Conservation (phyloP, 2,888 invertebrate species). For the Rhaphigaster nebulosa region DNA sequence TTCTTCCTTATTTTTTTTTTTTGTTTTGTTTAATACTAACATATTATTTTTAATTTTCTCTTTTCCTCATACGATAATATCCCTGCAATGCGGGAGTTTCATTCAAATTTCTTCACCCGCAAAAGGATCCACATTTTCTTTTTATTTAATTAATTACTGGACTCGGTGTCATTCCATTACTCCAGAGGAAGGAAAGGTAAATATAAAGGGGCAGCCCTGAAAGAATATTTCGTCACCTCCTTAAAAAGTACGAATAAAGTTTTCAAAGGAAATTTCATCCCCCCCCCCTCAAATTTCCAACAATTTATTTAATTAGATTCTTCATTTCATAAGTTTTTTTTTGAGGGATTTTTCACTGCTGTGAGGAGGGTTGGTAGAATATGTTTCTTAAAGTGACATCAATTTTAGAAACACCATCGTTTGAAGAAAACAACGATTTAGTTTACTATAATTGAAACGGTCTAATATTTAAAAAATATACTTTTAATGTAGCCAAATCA, state of each 20-base stretch:
- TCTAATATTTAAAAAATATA: too few species aligned
- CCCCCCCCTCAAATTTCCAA: too few species aligned
- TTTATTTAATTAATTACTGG: not conserved
- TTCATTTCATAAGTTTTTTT: not conserved
- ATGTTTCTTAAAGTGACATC: not conserved
- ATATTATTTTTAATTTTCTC: conserved; percentile 33
- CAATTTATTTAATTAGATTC: not conserved
- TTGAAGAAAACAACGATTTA: too few species aligned
- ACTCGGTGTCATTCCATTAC: not conserved
- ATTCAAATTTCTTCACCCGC: not conserved
- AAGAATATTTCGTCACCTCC: not conserved
- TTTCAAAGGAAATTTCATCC: not conserved
- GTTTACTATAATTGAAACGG: too few species aligned
- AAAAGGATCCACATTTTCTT: not conserved
- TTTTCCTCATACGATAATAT: not conserved
- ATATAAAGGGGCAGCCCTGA: not conserved
- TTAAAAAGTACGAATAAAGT: not conserved
- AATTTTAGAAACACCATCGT: not conserved
- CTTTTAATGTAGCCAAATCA: too few species aligned
- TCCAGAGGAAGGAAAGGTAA: not conserved
- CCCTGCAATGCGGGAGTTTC: not conserved
- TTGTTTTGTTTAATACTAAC: not conserved
- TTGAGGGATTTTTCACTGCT: not conserved
- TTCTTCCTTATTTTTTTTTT: not conserved
- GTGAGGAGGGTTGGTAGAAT: not conserved